Evolutionary conservation across 2,888 invertebrate genomes (phyloP), one percentile per base, ranked within the genome.

Genomic region (Polyommatus icarus): DNA sequence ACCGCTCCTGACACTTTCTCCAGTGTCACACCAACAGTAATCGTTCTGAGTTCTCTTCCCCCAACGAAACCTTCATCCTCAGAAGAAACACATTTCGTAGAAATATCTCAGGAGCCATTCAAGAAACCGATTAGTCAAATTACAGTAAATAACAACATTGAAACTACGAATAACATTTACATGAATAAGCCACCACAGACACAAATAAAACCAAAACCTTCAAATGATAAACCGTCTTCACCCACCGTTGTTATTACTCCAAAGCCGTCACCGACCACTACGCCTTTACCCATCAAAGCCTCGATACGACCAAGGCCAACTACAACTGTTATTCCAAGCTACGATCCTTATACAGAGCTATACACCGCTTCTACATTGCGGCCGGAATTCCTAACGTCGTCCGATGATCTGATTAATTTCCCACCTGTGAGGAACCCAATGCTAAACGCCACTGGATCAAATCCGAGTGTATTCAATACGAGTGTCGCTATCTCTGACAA

Each of bases 401-500:
- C 95, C 0, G 96, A 97, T 83, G 96, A 97, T 80, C 90, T 96
- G 32, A 96, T 96, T 57, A 97, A 97, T 83, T 98, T 98, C 91
- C 98, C 98, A 20, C 98, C 98, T 0, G 98, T 97, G 0, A 95
- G 98, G 75, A 97, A 98, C 87, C 98, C 98, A 0, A 96, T 97
- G 90, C 90, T 97, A 0, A 97, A 97, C 80, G 95, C 96, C 83
- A 96, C 97, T 0, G 93, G 95, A 0, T 93, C 95, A 0, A 92
- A 94, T 36, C 89, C 94, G 10, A 91, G 90, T 0, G 82, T 92
- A 0, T 95, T 87, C 76, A 95, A 95, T 75, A 91, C 94, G 5
- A 94, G 92, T 36, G 87, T 94, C n/a, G 90, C 95, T 0, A 90
- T 95, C 81, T 91, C 94, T 5, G 95, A 95, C 1, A 94, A 94